phyloP scores from a whole-genome alignment of 2,797 vertebrate genomes.

The Mastacembelus armatus region DNA sequence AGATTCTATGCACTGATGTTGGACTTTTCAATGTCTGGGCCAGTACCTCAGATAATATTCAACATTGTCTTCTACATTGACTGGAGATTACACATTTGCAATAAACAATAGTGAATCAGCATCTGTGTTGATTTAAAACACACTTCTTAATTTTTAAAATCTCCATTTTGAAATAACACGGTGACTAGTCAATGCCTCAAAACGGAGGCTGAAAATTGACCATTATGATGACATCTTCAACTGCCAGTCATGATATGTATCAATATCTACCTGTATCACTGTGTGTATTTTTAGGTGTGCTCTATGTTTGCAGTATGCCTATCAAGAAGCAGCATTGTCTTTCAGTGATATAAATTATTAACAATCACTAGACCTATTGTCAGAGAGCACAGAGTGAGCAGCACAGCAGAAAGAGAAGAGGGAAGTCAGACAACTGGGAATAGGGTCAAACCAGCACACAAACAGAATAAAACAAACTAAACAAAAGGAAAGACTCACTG shows the following conservation, averaged over 20 bases:
- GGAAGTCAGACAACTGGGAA: not conserved
- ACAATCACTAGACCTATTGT: constrained; percentile 22
- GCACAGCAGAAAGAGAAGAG: constrained; percentile 14
- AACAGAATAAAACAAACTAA: too few relatives aligned
- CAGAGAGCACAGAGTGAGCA: not conserved
- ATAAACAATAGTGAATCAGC: too few relatives aligned
- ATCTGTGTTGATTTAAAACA: not conserved
- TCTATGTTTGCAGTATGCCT: not conserved
- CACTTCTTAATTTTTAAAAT: not conserved
- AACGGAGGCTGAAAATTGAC: not conserved
- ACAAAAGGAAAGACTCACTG: too few relatives aligned
- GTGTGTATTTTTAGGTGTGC: not conserved
- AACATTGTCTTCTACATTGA: too few relatives aligned
- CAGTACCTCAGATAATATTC: not conserved
- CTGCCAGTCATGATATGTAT: not conserved
- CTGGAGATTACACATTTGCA: too few relatives aligned
- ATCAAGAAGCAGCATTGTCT: not conserved
- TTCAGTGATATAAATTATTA: constrained; percentile 46
- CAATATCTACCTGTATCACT: not conserved
- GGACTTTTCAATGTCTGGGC: too few relatives aligned
- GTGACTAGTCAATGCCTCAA: not conserved
- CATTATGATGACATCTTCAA: not conserved
- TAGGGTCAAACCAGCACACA: too few relatives aligned
- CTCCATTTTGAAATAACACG: not conserved
- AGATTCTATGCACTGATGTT: not conserved